Conservation (phyloP, 2,113 vertebrate species). For the Melanostigma gelatinosum region DNA sequence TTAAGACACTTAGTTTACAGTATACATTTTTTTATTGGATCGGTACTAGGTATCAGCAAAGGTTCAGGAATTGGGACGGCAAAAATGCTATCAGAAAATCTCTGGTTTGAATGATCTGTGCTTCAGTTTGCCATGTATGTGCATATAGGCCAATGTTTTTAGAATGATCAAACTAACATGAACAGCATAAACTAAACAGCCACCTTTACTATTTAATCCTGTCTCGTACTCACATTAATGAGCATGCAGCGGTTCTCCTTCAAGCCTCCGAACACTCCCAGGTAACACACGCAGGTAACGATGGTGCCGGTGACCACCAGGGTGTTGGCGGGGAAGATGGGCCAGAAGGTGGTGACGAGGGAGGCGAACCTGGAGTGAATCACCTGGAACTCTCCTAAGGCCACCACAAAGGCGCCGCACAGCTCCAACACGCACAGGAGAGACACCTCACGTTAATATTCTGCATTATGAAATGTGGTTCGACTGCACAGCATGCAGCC, state of each 20-base stretch:
- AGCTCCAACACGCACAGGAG: slow-evolving; percentile 66
- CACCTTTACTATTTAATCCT: not conserved
- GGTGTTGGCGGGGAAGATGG: slow-evolving; percentile 82
- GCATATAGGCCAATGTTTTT: not conserved
- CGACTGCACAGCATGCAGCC: not conserved
- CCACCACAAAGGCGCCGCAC: slow-evolving; percentile 80
- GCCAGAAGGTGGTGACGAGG: slow-evolving; percentile 77
- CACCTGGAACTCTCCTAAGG: slow-evolving; percentile 75
- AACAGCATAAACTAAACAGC: not conserved
- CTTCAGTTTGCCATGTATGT: not conserved
- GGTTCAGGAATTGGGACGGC: too few species aligned
- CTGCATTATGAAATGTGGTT: not conserved
- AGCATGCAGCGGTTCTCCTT: slow-evolving; percentile 87
- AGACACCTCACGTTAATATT: not conserved
- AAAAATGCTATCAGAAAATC: too few species aligned
- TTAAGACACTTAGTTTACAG: not conserved
- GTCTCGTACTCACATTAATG: slow-evolving; percentile 77
- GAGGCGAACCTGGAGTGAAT: slow-evolving; percentile 75
- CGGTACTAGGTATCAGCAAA: not conserved
- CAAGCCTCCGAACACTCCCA: slow-evolving; percentile 85
- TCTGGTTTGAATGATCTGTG: not conserved
- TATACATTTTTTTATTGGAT: not conserved
- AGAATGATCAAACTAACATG: not conserved
- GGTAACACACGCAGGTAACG: slow-evolving; percentile 84
- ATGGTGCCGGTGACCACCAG: slow-evolving; percentile 83